Evolutionary conservation across 2,113 vertebrate genomes (phyloP), one percentile per base, ranked within the genome.

Genomic region (Orthonyx spaldingii): DNA sequence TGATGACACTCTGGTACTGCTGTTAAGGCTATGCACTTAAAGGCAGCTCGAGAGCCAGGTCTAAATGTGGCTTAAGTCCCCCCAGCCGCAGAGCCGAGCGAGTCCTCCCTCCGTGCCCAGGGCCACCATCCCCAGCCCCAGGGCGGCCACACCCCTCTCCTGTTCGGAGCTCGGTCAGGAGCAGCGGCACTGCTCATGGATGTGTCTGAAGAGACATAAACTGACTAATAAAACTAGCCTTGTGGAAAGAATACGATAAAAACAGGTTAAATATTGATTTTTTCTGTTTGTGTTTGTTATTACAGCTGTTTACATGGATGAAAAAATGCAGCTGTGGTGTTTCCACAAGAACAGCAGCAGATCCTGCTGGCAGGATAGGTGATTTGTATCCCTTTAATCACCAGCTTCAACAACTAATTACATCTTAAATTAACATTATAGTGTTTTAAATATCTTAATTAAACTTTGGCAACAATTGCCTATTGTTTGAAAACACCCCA

Each of bases 131-230:
- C 42, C 65, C 3, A 4, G 4, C 27, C 13, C 42, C 22, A 3
- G 24, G 9, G 44, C 12, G 2, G 11, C 30, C 18, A 0, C 32
- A 24, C 14, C 41, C 41, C 4, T 1, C 27, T 28, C 41, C 1
- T 0, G 26, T 1, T 1, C 3, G 1, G 41, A 16, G 27, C 47
- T 27, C 3, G 4, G 4, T 1, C 21, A 4, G 14, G 37, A 26
- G 41, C 75, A 3, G 53, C 0, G 7, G 30, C 20, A 1, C 13
- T 1, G 27, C 52, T 27, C 26, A 0, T 2, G 47, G 46, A 3
- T 27, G 33, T 6, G 47, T 19, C 55, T 33, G 41, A 32, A 5
- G 47, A 30, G 28, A 1, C 60, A 3, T 2, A 8, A 39, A 32
- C 44, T 1, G 57, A 35, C 8, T 4, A 23, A 49, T 10, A 37